phyloP scores from a whole-genome alignment of 2,797 vertebrate genomes.

The Bryconaethiops microstoma region DNA sequence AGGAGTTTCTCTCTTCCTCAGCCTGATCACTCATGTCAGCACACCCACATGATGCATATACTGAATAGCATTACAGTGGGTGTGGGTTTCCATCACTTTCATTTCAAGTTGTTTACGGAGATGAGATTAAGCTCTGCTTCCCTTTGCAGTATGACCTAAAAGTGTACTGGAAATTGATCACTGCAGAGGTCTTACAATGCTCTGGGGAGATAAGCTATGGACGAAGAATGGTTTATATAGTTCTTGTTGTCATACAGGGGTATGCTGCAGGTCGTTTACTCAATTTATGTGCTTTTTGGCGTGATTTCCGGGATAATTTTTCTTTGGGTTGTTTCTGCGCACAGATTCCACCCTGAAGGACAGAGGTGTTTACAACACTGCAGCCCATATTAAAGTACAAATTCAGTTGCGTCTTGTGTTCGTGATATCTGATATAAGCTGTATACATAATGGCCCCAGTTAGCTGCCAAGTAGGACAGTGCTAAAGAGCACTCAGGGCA shows the following conservation, averaged over 20 bases:
- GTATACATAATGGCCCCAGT: constrained; percentile 27
- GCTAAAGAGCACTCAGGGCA: constrained; percentile 18
- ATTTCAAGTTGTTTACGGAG: constrained; percentile 10
- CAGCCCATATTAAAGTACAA: not conserved
- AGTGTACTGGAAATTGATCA: constrained; percentile 17
- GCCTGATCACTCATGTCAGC: not conserved
- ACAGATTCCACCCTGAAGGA: not conserved
- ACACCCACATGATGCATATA: constrained; percentile 19
- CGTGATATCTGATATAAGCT: constrained; percentile 20
- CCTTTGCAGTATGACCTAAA: constrained; percentile 18
- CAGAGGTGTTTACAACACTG: not conserved
- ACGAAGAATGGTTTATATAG: not conserved
- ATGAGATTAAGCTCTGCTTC: not conserved
- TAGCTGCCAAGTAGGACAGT: not conserved
- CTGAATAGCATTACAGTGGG: constrained; percentile 5
- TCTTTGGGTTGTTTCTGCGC: not conserved
- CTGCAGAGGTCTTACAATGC: not conserved
- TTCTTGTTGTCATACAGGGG: constrained; percentile 3
- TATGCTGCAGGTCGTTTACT: constrained; percentile 16
- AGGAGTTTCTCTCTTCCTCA: not conserved
- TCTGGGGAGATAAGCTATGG: not conserved
- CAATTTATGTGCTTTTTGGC: constrained; percentile 17
- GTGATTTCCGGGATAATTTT: not conserved
- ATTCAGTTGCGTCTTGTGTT: constrained; percentile 18
- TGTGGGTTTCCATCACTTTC: not conserved